Conservation (phyloP, 1,140 invertebrate genomes). For the Orius laevigatus region DNA sequence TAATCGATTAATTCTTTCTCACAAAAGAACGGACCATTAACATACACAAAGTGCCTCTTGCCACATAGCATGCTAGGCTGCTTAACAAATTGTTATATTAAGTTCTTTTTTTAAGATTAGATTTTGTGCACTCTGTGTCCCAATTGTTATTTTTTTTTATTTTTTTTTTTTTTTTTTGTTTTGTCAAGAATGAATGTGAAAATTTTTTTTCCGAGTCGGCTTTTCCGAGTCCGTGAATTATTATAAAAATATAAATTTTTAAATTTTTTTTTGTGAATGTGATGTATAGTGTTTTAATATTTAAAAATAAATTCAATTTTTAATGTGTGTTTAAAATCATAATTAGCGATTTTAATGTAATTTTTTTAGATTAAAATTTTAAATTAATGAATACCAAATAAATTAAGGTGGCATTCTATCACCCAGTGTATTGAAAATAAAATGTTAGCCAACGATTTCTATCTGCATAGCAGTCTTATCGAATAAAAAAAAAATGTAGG, state of each 20-base stretch:
- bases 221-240: constrained; percentile 8
- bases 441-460: constrained; percentile 2
- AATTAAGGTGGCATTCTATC: constrained; percentile 1
- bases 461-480: constrained; percentile 17
- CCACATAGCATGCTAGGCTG: constrained; percentile 19
- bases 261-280: constrained; percentile 18
- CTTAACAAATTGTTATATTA: constrained; percentile 14
- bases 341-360: constrained; percentile 12
- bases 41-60: constrained; percentile 18
- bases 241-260: background rate
- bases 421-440: constrained; percentile 15
- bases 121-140: constrained; percentile 14
- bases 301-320: constrained; percentile 10
- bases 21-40: constrained; percentile 19
- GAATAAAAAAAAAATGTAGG: constrained; percentile 14
- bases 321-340: constrained; percentile 17
- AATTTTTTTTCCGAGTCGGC: constrained; percentile 10
- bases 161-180: constrained; percentile 11
- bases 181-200: constrained; percentile 16
- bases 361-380: constrained; percentile 2
- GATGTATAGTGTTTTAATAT: constrained; percentile 19
- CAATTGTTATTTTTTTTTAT: background rate
- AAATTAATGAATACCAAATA: no score
- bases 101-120: constrained; percentile 5
- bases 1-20: constrained; percentile 3